Evolutionary conservation across 2,797 vertebrate genomes (phyloP).

Genomic region (Lepidocolaptes lacrymiger): DNA sequence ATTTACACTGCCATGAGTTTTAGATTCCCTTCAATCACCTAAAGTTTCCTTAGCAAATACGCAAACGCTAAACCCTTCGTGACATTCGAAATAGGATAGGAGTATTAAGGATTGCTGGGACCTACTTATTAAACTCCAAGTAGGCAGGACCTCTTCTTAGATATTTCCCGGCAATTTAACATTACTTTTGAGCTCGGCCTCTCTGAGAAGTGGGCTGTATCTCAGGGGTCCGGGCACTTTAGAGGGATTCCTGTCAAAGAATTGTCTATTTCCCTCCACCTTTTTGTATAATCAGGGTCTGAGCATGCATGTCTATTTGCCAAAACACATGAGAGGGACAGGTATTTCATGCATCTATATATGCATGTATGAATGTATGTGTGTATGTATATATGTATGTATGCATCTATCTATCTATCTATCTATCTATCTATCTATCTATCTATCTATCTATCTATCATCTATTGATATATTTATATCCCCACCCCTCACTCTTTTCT

Average conservation of each 20-base stretch:
- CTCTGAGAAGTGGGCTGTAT: not conserved
- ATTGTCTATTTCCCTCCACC: not conserved
- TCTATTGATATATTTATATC: not conserved
- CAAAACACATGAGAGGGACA: not conserved
- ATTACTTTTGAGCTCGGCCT: not conserved
- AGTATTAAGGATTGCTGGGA: not conserved
- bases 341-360: not conserved
- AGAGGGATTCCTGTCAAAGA: not conserved
- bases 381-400: no score
- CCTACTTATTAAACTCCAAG: not conserved
- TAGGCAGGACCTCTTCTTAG: not conserved
- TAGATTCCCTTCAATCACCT: not conserved
- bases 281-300: not conserved
- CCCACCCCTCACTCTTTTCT: not conserved
- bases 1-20: conserved; percentile 22
- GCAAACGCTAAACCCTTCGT: not conserved
- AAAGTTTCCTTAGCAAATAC: conserved; percentile 44
- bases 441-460: conserved; percentile 12
- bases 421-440: not conserved
- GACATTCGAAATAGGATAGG: not conserved
- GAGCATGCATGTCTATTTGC: not conserved
- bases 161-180: not conserved
- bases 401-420: not conserved
- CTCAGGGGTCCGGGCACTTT: not conserved
- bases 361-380: not conserved